These are phyloP conservation scores for Panzeria rudis DNA, from an alignment of 2,888 invertebrate species.

Conservation along the genomic window DNA sequence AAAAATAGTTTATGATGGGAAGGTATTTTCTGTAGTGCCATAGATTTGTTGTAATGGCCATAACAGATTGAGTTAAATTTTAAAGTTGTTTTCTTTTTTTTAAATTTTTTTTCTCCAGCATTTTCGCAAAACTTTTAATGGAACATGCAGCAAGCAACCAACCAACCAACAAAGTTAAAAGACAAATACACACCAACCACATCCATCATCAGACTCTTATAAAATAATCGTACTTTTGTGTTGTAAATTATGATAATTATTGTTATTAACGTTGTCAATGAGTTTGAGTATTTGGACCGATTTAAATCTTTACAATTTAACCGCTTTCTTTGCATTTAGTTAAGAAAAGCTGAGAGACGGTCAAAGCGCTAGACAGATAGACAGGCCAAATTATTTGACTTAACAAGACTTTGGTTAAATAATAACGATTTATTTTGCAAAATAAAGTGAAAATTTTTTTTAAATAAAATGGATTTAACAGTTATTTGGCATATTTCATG, in stretches of 20 bases:
- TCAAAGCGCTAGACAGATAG: constrained; percentile 3
- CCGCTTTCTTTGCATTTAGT: constrained; percentile 20
- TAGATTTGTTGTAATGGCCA: constrained; percentile 70
- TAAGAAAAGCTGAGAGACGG: constrained; percentile 7
- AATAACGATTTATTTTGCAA: constrained; percentile 19
- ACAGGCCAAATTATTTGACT: constrained; percentile 21
- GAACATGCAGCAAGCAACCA: constrained; percentile 18
- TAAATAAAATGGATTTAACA: constrained; percentile 2
- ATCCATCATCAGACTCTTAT: constrained; percentile 63
- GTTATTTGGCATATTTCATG: constrained; percentile 13
- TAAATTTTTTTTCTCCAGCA: not conserved
- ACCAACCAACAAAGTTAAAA: constrained; percentile 33
- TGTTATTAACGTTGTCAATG: constrained; percentile 73
- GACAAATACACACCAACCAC: constrained; percentile 39
- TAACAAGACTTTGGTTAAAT: constrained; percentile 23
- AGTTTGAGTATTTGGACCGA: constrained; percentile 48
- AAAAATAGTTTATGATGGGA: constrained; percentile 67
- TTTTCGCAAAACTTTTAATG: constrained; percentile 25
- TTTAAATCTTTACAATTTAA: constrained; percentile 53
- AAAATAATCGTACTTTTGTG: constrained; percentile 67
- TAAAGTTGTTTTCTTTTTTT: constrained; percentile 51
- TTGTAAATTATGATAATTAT: constrained; percentile 71
- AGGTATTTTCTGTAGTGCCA: constrained; percentile 60
- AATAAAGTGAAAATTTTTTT: constrained; percentile 3
- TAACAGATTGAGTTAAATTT: constrained; percentile 68